Evolutionary conservation across 2,113 vertebrate species (phyloP).

Genomic region (Jaculus jaculus): DNA sequence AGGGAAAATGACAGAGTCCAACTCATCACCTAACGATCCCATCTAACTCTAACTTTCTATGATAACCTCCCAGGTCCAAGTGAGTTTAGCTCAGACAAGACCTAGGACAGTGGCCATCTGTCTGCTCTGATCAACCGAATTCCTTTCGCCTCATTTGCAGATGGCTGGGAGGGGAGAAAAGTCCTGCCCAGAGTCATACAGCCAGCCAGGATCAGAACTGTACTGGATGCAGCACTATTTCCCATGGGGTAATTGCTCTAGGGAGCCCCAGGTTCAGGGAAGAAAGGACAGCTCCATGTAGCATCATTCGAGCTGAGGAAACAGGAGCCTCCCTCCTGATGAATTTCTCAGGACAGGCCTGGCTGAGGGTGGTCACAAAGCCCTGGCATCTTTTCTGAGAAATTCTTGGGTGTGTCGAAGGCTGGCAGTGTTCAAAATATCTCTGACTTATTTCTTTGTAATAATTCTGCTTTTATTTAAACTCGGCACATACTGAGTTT

Average conservation of each 20-base stretch:
- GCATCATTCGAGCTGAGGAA: background rate
- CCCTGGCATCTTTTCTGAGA: background rate
- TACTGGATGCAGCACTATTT: background rate
- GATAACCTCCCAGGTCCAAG: background rate
- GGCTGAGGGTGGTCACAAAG: background rate
- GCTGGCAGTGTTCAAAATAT: background rate
- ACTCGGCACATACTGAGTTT: background rate
- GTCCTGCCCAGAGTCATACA: background rate
- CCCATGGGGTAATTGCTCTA: background rate
- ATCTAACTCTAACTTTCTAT: background rate
- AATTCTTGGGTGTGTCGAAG: background rate
- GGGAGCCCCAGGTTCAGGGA: background rate
- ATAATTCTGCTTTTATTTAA: slow-evolving; percentile 32
- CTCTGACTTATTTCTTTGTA: background rate
- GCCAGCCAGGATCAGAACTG: background rate
- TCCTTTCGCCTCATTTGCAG: background rate
- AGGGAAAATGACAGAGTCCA: slow-evolving; percentile 5
- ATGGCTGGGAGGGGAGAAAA: background rate
- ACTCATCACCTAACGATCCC: background rate
- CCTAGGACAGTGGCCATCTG: background rate
- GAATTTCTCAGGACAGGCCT: background rate
- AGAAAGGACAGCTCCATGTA: background rate
- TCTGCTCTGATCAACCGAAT: background rate
- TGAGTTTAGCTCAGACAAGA: background rate
- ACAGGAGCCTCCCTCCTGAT: background rate